Evolutionary conservation across 2,888 invertebrate genomes (phyloP), one percentile per base, ranked within the genome.

Genomic region (Gymnocheta viridis): DNA sequence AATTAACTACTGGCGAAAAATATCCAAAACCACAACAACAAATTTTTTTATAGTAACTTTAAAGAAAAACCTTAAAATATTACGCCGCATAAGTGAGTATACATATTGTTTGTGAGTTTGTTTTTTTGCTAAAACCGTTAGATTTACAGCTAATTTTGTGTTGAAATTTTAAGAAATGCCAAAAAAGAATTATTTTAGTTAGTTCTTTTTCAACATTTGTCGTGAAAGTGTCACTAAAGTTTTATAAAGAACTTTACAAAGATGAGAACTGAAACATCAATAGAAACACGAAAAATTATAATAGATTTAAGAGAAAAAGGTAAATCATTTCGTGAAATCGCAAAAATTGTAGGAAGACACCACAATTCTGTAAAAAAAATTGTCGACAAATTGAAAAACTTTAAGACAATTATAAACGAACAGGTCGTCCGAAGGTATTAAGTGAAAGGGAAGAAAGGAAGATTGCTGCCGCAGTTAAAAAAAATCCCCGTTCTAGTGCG

Each of bases 401-500:
- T 32, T 49, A 66, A 66, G 41, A 62, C 10, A 38, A 62, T 41
- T 62, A 41, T 41, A 17, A 62, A 9, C 47, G 66, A 29, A 66
- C 29, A 47, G 19, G 47, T 47, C 66, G 66, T 27, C 66, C 47
- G 19, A 47, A 44, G 12, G 17, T 32, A 27, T 47, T 49, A 49
- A 49, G 17, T 29, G 66, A 66, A 66, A 47, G 64, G 17, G 66
- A 49, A 47, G 66, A 66, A 12, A 49, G 66, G 14, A 66, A 64
- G 64, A 44, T 60, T 64, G 64, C 41, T 47, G 47, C 64, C 47
- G 29, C 44, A 47, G 64, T 47, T 14, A 38, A 60, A 60, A 17
- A 17, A 60, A 19, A 32, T 58, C 35, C n/a, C 4, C n/a, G 6
- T 58, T 58, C 17, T 35, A 58, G 58, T 35, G 58, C 58, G 7